Conservation (phyloP, 2,888 invertebrate species). For the Plebejus anna region DNA sequence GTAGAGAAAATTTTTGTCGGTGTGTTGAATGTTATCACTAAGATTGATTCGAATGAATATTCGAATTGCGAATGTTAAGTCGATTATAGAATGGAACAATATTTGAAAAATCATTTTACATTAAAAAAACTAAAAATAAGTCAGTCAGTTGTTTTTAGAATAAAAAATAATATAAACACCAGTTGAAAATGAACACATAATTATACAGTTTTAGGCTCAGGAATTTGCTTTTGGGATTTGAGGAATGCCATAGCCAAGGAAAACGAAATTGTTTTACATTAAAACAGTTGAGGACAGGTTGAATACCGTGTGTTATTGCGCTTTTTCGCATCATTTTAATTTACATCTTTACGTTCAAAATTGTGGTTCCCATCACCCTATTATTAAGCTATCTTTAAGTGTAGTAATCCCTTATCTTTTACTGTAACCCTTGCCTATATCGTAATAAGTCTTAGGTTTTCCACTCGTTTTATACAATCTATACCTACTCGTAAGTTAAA, state of each 20-base stretch:
- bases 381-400: slow-evolving; percentile 75
- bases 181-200: background rate
- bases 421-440: slow-evolving; percentile 73
- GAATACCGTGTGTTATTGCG: slow-evolving; percentile 30
- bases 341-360: slow-evolving; percentile 25
- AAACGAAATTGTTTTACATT: background rate
- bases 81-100: background rate
- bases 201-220: background rate
- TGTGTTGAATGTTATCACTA: slow-evolving; percentile 47
- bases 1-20: slow-evolving; percentile 67
- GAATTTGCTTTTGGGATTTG: slow-evolving; percentile 2
- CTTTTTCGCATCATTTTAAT: slow-evolving; percentile 33
- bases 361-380: slow-evolving; percentile 54
- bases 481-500: slow-evolving; percentile 71
- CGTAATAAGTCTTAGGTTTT: slow-evolving; percentile 74
- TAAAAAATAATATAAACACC: background rate
- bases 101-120: background rate
- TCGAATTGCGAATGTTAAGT: slow-evolving; percentile 33
- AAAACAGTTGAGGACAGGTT: background rate
- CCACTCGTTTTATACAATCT: slow-evolving; percentile 80
- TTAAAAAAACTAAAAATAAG: background rate
- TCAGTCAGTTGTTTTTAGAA: background rate
- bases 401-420: slow-evolving; percentile 72
- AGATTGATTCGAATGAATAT: slow-evolving; percentile 28
- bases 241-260: background rate